Percentiles rank a stretch among this genome's conserved stretches.
phyloP scores from a whole-genome alignment of 30 jellyfish, hydroid and myxozoan genomes.

The Aurelia coerulea region DNA sequence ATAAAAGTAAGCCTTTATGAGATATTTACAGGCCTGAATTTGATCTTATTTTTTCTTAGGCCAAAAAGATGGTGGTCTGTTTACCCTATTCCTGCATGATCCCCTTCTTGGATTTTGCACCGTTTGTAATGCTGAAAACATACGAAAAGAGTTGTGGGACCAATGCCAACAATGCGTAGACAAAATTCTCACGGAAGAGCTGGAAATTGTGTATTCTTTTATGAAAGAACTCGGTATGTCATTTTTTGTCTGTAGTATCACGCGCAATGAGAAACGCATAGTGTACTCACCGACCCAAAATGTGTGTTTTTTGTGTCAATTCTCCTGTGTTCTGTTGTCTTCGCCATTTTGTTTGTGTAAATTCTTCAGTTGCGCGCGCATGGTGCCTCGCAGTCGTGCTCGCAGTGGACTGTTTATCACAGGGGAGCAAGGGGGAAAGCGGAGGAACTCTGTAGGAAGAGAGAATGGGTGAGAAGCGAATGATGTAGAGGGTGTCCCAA shows the following conservation, averaged over 20 bases:
- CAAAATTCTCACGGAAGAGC: constrained; percentile 46
- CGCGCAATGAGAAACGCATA: no score
- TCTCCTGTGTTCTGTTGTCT: no score
- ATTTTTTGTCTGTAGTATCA: neutral
- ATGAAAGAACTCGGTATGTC: constrained; percentile 59
- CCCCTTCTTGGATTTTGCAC: constrained; percentile 74
- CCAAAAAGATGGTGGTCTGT: constrained; percentile 66
- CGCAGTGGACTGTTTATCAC: no score
- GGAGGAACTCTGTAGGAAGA: no score
- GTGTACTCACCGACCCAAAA: no score
- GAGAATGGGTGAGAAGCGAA: no score
- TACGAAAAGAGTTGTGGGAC: constrained; percentile 59
- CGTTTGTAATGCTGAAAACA: constrained; percentile 56
- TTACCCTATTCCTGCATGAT: constrained; percentile 70
- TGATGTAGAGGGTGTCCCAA: no score
- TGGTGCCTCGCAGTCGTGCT: no score
- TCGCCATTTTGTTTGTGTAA: no score
- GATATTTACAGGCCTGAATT: neutral
- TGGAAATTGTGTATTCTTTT: constrained; percentile 36
- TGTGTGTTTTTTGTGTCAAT: no score
- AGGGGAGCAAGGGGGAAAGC: no score
- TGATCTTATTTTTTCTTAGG: constrained; percentile 15
- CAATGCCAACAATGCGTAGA: constrained; percentile 41
- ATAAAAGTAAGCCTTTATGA: neutral
- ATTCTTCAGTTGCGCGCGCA: no score